phyloP scores from a whole-genome alignment of 2,888 invertebrate genomes.

The Trichacis sp. region DNA sequence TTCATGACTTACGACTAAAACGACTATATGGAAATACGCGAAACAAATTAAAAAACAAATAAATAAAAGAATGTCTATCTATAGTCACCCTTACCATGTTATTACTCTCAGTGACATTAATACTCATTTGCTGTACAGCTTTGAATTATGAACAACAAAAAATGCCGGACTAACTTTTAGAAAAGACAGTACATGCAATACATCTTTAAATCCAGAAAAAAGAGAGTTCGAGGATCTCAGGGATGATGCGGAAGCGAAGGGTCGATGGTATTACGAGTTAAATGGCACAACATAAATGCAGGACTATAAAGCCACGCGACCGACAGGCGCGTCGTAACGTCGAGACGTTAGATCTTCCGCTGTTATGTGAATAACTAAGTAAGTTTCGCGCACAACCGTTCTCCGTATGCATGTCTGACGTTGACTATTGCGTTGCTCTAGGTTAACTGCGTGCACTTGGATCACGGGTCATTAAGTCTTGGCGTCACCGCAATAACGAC shows the following conservation, averaged over 20 bases:
- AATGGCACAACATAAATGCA: slow-evolving; percentile 50
- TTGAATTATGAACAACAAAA: no score
- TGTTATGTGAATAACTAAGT: slow-evolving; percentile 58
- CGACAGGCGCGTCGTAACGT: slow-evolving; percentile 63
- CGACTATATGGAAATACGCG: no score
- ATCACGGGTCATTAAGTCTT: slow-evolving; percentile 65
- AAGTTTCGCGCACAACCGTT: slow-evolving; percentile 38
- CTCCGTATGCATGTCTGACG: slow-evolving; percentile 17
- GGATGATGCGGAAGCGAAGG: slow-evolving; percentile 34
- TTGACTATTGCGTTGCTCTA: slow-evolving; percentile 22
- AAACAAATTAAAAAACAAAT: no score
- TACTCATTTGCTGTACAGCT: no score
- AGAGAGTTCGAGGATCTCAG: background rate
- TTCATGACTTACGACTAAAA: no score
- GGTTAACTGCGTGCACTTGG: slow-evolving; percentile 46
- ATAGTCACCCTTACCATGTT: no score
- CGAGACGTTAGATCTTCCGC: slow-evolving; percentile 62
- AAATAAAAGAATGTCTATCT: no score
- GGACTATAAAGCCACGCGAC: slow-evolving; percentile 66
- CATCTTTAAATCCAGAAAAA: background rate
- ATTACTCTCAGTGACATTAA: no score
- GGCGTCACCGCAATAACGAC: slow-evolving; percentile 61
- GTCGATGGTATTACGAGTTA: slow-evolving; percentile 49
- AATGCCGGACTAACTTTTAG: no score
- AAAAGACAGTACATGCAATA: no score